Conservation (phyloP, 2,888 invertebrate genomes). For the Chalcis sispes region DNA sequence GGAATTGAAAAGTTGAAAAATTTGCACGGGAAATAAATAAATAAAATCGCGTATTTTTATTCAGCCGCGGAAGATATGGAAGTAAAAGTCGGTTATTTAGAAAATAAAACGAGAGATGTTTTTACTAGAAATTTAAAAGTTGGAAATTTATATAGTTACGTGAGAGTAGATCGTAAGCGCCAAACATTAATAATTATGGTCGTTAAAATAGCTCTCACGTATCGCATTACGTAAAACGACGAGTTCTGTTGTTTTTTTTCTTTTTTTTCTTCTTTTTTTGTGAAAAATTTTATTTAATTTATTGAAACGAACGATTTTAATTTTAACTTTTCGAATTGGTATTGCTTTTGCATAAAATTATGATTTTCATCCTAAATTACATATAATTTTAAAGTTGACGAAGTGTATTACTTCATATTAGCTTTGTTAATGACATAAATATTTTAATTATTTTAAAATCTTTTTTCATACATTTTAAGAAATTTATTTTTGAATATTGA, state of each 20-base stretch:
- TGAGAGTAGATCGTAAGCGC: conserved; percentile 6
- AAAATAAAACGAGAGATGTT: neutral
- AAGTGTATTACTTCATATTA: no score
- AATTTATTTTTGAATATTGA: no score
- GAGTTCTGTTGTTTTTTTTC: no score
- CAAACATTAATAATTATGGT: conserved; percentile 24
- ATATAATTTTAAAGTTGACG: no score
- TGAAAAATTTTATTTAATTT: neutral
- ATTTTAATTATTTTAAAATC: neutral
- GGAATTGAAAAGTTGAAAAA: neutral
- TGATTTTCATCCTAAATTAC: no score
- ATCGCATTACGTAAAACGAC: conserved; percentile 26
- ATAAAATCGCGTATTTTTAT: no score
- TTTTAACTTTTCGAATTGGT: no score
- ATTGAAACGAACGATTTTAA: neutral
- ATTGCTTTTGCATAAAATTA: no score
- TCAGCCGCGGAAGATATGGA: neutral
- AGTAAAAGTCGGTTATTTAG: neutral
- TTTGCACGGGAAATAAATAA: no score
- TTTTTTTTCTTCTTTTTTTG: conserved; percentile 14
- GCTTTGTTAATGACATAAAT: neutral
- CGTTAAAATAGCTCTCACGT: conserved; percentile 44
- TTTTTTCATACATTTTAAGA: neutral
- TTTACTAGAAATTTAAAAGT: conserved; percentile 27
- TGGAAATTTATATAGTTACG: conserved; percentile 23